These are phyloP conservation scores for Heterodera schachtii DNA, from an alignment of 1,140 invertebrate genomes.

Conservation along the genomic window DNA sequence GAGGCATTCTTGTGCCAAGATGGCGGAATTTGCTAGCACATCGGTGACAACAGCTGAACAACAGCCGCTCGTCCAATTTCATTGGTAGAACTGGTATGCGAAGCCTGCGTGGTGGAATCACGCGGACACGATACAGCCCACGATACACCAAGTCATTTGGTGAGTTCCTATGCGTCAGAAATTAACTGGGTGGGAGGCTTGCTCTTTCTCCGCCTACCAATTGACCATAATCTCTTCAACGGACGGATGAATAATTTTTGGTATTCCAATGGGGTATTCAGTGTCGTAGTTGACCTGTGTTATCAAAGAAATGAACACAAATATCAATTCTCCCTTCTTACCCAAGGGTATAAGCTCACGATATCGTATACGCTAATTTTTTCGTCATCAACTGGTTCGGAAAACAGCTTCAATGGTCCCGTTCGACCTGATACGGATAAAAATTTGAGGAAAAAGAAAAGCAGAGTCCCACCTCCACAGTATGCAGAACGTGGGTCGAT, in stretches of 20 bases:
- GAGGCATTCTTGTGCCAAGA: not conserved
- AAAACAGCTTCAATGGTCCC: not conserved
- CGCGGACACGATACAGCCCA: not conserved
- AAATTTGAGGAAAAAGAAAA: too few relatives aligned
- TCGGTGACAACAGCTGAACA: not conserved
- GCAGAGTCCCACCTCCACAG: not conserved
- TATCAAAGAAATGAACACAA: too few relatives aligned
- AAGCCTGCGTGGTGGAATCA: not conserved
- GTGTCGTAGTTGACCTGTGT: not conserved
- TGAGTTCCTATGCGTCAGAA: not conserved
- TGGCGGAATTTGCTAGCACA: not conserved
- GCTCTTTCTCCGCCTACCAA: not conserved
- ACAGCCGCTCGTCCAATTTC: not conserved
- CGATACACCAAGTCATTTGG: not conserved
- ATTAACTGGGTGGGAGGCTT: too few relatives aligned
- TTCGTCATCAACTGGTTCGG: not conserved
- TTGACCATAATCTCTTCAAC: not conserved
- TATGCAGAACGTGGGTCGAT: not conserved
- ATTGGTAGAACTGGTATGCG: not conserved
- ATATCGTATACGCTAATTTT: not conserved
- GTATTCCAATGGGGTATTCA: not conserved
- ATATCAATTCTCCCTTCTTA: too few relatives aligned
- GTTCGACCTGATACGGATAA: not conserved
- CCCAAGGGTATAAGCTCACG: not conserved
- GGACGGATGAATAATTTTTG: not conserved